phyloP scores from a whole-genome alignment of 1,140 invertebrate species.

The Spodoptera frugiperda region DNA sequence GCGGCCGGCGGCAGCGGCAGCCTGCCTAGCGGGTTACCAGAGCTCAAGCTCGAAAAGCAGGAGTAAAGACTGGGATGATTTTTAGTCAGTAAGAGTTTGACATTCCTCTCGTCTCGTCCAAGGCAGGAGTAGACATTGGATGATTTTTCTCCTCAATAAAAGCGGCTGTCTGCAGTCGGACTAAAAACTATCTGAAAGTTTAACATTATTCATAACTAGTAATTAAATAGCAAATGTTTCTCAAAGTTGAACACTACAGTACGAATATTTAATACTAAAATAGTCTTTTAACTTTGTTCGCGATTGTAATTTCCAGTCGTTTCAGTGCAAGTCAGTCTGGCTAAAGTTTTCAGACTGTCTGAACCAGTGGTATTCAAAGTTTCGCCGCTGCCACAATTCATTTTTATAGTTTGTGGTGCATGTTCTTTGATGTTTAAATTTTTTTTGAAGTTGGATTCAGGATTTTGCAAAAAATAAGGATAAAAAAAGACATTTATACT shows the following conservation, averaged over 20 bases:
- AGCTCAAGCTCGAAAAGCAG: too few relatives aligned
- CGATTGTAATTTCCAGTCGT: conserved; percentile 5
- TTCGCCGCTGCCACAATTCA: conserved; percentile 6
- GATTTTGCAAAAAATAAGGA: not conserved
- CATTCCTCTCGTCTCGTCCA: too few relatives aligned
- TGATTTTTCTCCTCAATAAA: too few relatives aligned
- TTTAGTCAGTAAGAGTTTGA: too few relatives aligned
- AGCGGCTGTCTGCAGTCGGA: too few relatives aligned
- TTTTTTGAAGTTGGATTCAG: not conserved
- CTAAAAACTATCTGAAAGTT: too few relatives aligned
- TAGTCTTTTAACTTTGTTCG: conserved; percentile 1
- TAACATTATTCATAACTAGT: not conserved
- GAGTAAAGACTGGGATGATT: too few relatives aligned
- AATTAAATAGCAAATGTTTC: conserved; percentile 24
- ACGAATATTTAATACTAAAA: conserved; percentile 9
- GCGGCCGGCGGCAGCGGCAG: too few relatives aligned
- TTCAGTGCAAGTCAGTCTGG: not conserved
- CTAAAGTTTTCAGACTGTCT: conserved; percentile 24
- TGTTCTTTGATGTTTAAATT: not conserved
- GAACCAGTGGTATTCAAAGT: conserved; percentile 20
- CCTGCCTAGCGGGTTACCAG: too few relatives aligned
- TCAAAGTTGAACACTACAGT: not conserved
- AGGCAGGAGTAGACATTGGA: too few relatives aligned
- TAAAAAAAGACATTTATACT: not conserved
- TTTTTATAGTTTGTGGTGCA: conserved; percentile 13